Evolutionary conservation across 1,140 invertebrate genomes (phyloP), one percentile per base, ranked within the genome.

Genomic region (Lepidostoma basale): DNA sequence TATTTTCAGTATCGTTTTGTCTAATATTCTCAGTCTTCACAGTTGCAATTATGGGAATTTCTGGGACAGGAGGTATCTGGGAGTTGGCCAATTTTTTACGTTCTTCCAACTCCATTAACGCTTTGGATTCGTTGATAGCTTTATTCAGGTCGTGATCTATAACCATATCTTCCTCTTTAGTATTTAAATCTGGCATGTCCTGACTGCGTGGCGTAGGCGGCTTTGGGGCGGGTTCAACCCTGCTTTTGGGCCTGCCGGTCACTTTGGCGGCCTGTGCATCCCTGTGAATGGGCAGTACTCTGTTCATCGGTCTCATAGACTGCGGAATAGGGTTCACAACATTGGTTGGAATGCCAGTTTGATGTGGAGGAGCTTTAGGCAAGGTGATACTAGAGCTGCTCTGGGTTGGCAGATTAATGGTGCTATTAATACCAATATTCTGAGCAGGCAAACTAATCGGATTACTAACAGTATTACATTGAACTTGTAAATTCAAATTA

Each of bases 241-340:
- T 47, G 58, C 75, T 73, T 72, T 79, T 79, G 40, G 74, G 75
- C 14, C 74, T 74, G 10, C 72, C 70, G 23, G 77, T 68, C 42
- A 59, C 71, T 52, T 81, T 84, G 25, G 78, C n/a, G 10, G 75
- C 45, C 75, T 80, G 77, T 59, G 80, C 74, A 73, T 82, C 81
- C 75, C 78, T 76, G 70, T 89, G 89, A 84, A 92, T 89, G 0
- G 90, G 90, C 26, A 91, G 73, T 10, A 92, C 90, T 60, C 90
- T 84, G 75, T 90, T 92, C 83, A 90, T 91, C 14, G 90, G 90
- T 62, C 89, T 78, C 74, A 81, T 80, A 59, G 80, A 84, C 81
- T 83, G 68, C 28, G 83, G 84, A 58, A 88, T 85, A 1, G 88
- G 88, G 76, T 87, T 88, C 2, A 89, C 86, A 67, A 89, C 86